phyloP scores from a whole-genome alignment of 2,113 vertebrate species.

The Oncorhynchus nerka region DNA sequence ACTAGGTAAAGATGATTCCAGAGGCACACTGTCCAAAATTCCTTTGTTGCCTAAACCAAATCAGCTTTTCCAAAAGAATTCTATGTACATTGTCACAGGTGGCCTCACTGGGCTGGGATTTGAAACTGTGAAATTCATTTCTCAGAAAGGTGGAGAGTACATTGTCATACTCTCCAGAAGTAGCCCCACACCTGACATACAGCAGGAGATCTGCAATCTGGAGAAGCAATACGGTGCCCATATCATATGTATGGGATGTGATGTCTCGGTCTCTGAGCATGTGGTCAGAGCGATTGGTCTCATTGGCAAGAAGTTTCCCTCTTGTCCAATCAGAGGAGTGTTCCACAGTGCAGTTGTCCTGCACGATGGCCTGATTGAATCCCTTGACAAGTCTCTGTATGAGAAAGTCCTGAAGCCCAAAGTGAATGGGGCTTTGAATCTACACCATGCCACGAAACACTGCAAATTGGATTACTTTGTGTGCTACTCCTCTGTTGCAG shows the following conservation, averaged over 20 bases:
- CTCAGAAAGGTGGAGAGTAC: slow-evolving; percentile 69
- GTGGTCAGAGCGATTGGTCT: slow-evolving; percentile 65
- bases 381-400: slow-evolving; percentile 73
- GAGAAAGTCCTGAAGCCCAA: slow-evolving; percentile 83
- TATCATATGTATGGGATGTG: slow-evolving; percentile 72
- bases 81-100: slow-evolving; percentile 80
- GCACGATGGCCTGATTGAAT: slow-evolving; percentile 76
- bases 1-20: slow-evolving; percentile 50
- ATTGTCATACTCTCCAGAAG: slow-evolving; percentile 79
- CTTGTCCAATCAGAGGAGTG: slow-evolving; percentile 76
- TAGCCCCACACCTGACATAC: slow-evolving; percentile 62
- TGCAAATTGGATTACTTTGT: slow-evolving; percentile 84
- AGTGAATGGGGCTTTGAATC: slow-evolving; percentile 81
- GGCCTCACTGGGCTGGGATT: slow-evolving; percentile 84
- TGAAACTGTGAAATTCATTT: slow-evolving; percentile 87
- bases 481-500: slow-evolving; percentile 82
- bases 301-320: slow-evolving; percentile 63
- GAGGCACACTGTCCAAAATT: slow-evolving; percentile 64
- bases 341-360: slow-evolving; percentile 85
- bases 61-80: slow-evolving; percentile 70
- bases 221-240: slow-evolving; percentile 61
- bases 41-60: slow-evolving; percentile 51
- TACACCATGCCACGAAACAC: slow-evolving; percentile 74
- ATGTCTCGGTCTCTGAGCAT: slow-evolving; percentile 62
- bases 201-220: slow-evolving; percentile 69